A percentile compares a stretch with the other conserved stretches of the same genome.
These are phyloP conservation scores for Scophthalmus maximus DNA, from an alignment of 2,113 vertebrate species.

Conservation along the genomic window DNA sequence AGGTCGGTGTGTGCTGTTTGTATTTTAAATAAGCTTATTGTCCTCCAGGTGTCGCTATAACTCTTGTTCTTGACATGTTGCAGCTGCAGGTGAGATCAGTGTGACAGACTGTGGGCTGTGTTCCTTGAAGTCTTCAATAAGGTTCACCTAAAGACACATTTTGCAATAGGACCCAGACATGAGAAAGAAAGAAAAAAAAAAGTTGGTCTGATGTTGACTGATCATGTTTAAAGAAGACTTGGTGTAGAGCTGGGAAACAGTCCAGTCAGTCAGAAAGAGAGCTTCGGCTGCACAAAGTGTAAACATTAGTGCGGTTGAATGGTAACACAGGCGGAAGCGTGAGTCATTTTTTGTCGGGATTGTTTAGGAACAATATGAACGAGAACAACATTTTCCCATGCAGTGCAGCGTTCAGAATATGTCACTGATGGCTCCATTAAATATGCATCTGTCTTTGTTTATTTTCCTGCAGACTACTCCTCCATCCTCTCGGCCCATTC, in stretches of 20 bases:
- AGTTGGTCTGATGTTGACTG: constrained; percentile 8
- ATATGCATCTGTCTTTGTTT: constrained; percentile 11
- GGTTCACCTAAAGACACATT: constrained; percentile 7
- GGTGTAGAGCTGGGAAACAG: constrained; percentile 18
- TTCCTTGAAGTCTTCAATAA: neutral
- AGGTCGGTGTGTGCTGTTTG: neutral
- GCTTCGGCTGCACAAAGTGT: constrained; percentile 6
- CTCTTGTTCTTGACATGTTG: neutral
- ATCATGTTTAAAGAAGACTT: constrained; percentile 17
- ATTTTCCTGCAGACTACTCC: constrained; percentile 58
- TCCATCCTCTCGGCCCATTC: constrained; percentile 74
- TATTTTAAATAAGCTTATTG: neutral
- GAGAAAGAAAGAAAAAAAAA: neutral
- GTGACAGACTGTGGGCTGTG: neutral
- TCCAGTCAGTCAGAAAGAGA: neutral
- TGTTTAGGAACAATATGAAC: constrained; percentile 31
- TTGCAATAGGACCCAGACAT: neutral
- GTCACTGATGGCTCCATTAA: neutral
- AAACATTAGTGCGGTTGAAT: constrained; percentile 15
- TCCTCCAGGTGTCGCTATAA: neutral
- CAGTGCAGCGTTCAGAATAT: constrained; percentile 3
- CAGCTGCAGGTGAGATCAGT: neutral
- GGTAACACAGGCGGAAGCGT: constrained; percentile 15
- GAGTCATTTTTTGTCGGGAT: constrained; percentile 13
- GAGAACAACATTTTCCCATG: constrained; percentile 25